Evolutionary conservation across 2,113 vertebrate genomes (phyloP), one percentile per base, ranked within the genome.

Genomic region (Ardeotis arabs): DNA sequence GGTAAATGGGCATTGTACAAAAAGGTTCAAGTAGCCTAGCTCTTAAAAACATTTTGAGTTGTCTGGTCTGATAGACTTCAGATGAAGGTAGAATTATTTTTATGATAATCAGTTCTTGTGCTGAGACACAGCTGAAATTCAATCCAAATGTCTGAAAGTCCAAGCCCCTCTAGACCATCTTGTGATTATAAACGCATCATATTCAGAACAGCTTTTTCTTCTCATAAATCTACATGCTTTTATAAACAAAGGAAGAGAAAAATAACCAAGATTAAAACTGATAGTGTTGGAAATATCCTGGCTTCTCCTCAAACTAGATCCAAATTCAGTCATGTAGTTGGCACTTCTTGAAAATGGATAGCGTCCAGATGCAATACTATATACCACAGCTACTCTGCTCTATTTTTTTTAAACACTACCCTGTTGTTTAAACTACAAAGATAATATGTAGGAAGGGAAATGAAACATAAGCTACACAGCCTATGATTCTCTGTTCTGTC

Each of bases 21-120:
- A 76, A 35, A 49, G 13, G 19, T 73, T 94, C 70, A 56, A 70
- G 74, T 74, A 92, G 24, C 29, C 24, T 58, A 33, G 45, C 73
- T 77, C 81, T 85, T 74, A 62, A 90, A 96, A 85, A 39, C 37
- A 35, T 85, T 91, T 95, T n/a, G 53, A 80, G 37, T 85, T 74
- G 18, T 84, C 76, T 90, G 17, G 20, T 81, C 44, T 90, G 37
- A 44, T 68, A 82, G 62, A 70, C 52, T 83, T 80, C 23, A 80
- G 47, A 67, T 86, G 49, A 89, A 83, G 64, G 44, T 39, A n/a
- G 52, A 84, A 94, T 86, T 72, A 60, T 90, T 85, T 92, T 76
- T 79, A 68, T 87, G 45, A 59, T 87, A 95, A 87, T 91, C 53
- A 72, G 5, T 74, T 60, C n/a, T 27, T 79, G 37, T 76, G 47